Evolutionary conservation across 2,888 invertebrate species (phyloP).

Genomic region (Nomada lathburiana): DNA sequence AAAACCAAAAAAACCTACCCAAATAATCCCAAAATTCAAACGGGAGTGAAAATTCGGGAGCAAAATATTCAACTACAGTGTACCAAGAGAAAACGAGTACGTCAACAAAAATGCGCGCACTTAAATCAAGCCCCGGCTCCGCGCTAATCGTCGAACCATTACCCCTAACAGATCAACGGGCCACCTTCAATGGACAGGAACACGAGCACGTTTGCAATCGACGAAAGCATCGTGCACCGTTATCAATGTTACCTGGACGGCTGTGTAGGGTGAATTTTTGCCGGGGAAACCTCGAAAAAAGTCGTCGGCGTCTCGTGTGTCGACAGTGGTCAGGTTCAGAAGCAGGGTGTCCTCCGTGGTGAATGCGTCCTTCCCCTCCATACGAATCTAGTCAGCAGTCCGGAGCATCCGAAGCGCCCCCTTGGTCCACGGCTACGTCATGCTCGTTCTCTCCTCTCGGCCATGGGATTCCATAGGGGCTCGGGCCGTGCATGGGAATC

Average conservation of each 20-base stretch:
- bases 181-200: too few species aligned
- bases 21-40: too few species aligned
- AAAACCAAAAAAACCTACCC: too few species aligned
- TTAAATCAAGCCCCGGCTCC: too few species aligned
- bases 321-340: slow-evolving; percentile 80
- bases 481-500: slow-evolving; percentile 64
- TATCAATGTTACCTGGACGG: slow-evolving; percentile 78
- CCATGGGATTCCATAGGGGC: slow-evolving; percentile 53
- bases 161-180: too few species aligned
- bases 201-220: neutral
- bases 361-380: slow-evolving; percentile 83
- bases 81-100: too few species aligned
- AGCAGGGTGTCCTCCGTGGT: slow-evolving; percentile 82
- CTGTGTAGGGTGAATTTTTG: slow-evolving; percentile 83
- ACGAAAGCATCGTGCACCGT: neutral
- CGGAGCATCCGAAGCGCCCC: slow-evolving; percentile 83
- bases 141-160: too few species aligned
- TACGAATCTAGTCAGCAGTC: slow-evolving; percentile 83
- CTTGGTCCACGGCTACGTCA: slow-evolving; percentile 74
- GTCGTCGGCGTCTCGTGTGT: slow-evolving; percentile 76
- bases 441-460: slow-evolving; percentile 70
- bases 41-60: too few species aligned
- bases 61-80: too few species aligned
- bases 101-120: too few species aligned
- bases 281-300: slow-evolving; percentile 81